Evolutionary conservation across 2,888 invertebrate genomes (phyloP), one percentile per base, ranked within the genome.

Genomic region (Eurytoma adleriae): DNA sequence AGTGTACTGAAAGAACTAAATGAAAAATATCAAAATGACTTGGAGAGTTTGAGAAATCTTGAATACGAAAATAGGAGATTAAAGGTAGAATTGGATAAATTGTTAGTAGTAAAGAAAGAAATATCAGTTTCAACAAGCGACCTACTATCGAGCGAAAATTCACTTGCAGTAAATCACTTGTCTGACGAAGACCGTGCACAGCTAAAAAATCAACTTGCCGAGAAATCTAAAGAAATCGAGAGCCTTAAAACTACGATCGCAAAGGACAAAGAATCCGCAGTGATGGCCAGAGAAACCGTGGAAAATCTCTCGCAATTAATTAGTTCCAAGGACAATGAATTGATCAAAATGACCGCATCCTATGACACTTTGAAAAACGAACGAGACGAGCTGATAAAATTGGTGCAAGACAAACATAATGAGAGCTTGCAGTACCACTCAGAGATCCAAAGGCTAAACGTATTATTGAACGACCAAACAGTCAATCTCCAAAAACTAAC

Each of bases 371-470:
- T 90, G 12, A 88, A 85, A 73, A 90, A 91, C 10, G 94, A 95
- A 85, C 94, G 95, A 87, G 93, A 93, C 62, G 94, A 96, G 86
- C 91, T 96, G n/a, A 93, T 95, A 18, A 93, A 93, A 83, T 91
- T 95, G 14, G 91, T 97, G 0, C 96, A 95, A 86, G 92, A 94
- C 78, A 98, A 98, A 90, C 97, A 98, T 86, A 94, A 95, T 80
- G 97, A 98, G 91, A 96, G 95, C 87, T 91, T 96, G 48, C 94
- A 95, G 82, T 98, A 97, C 89, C 96, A 98, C 86, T 93, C 92
- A 50, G 98, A 98, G 92, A 95, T 97, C 79, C 96, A 97, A 88
- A 92, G 96, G 48, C 90, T 98, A 62, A 94, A 94, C 78, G 93
- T 93, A 79, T 73, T 91, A 1, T 68, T 91, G 18, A 84, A 83